Base-by-base conservation (phyloP, 2,888 invertebrate species). In the Acronicta leporina region DNA sequence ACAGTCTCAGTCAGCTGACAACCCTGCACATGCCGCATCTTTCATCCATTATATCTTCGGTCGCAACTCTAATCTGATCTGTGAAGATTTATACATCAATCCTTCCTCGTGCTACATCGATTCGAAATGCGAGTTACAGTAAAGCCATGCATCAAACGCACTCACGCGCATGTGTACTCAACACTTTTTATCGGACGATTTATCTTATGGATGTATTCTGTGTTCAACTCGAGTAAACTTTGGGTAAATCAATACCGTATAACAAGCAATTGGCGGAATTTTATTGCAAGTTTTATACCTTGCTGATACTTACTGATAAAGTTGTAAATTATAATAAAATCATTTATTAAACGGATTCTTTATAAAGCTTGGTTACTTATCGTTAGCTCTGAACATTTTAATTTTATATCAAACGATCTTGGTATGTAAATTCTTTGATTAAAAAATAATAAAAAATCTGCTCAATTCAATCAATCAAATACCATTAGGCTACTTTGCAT, bases 21-120 rank as follows among this genome's bases (percentile, higher is more conserved):
- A 40, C 45, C 35, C 68, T 61, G 51, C 44, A 49, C n/a, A 30
- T 56, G 43, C 56, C 67, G 20, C 49, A 61, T 71, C 57, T 59
- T 16, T 46, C 57, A 56, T 47, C 47, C 27, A 52, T 65, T 72
- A 75, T 35, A 66, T 80, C 80, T 38, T 42, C 58, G 74, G 54
- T 63, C 44, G 52, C 59, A 72, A 68, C 67, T 63, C 73, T 81
- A 72, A 85, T 85, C 83, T 79, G 79, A 86, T 85, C 75, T 81
- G 74, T 73, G 66, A 80, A 84, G 88, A 90, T 90, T 88, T 88
- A 89, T 85, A 70, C 65, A 56, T 68, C 56, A 64, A 75, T 79
- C 69, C 73, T 79, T 64, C 68, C 68, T 79, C 73, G 71, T 79
- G 75, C 64, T 63, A 67, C 61, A 70, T 68, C 67, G 56, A 70